Conservation (phyloP, 2,888 invertebrate genomes). For the Ornithoptera priamus region DNA sequence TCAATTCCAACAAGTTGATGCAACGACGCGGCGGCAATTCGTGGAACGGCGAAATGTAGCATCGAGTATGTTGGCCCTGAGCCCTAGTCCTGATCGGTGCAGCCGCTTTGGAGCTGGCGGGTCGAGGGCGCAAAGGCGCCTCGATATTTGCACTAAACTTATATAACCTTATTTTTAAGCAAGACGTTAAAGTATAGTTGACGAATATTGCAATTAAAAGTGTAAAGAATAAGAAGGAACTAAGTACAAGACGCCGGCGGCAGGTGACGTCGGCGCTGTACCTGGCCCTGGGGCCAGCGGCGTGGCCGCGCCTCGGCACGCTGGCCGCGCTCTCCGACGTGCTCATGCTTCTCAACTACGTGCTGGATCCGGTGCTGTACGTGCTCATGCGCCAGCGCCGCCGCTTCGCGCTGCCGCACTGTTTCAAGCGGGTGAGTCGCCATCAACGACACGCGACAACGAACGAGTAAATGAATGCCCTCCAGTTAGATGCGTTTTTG, state of each 20-base stretch:
- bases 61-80: too few relatives aligned
- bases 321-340: constrained; percentile 83
- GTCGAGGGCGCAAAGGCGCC: too few relatives aligned
- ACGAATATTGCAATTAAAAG: too few relatives aligned
- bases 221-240: too few relatives aligned
- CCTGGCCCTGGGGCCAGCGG: constrained; percentile 61
- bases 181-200: too few relatives aligned
- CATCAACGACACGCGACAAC: not conserved
- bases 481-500: too few relatives aligned
- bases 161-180: too few relatives aligned
- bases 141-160: too few relatives aligned
- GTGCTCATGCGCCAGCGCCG: constrained; percentile 83
- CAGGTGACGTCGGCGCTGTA: constrained; percentile 77
- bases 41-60: too few relatives aligned
- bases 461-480: not conserved
- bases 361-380: constrained; percentile 90
- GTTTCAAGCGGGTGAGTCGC: constrained; percentile 62
- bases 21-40: not conserved
- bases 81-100: too few relatives aligned
- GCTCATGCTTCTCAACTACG: constrained; percentile 89
- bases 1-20: not conserved
- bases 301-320: constrained; percentile 52
- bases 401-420: constrained; percentile 52
- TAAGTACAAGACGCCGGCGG: too few relatives aligned
- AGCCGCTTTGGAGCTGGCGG: too few relatives aligned